Evolutionary conservation across 2,113 vertebrate genomes (phyloP), one percentile per base, ranked within the genome.

Genomic region (Picathartes gymnocephalus): DNA sequence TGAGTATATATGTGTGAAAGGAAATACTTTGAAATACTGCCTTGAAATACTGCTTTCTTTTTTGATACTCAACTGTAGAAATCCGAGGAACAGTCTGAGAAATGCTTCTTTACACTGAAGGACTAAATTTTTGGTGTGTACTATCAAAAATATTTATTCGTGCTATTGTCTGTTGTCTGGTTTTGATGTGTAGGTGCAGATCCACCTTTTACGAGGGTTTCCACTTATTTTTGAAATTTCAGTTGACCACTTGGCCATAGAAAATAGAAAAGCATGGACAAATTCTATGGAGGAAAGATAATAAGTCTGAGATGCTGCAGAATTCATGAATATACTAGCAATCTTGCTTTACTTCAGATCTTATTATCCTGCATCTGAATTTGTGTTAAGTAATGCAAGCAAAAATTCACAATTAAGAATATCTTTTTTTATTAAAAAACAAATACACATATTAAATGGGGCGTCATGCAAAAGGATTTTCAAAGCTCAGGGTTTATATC

Each of bases 161-260:
- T 33, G 27, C 9, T 71, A 18, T 24, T 1, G 1, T 48, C 45
- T 51, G 7, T 40, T 73, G 28, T 33, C 64, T 83, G 22, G 0
- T 84, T 93, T 78, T 68, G 33, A 64, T 71, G 24, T 64, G 24
- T 84, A 53, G 7, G 12, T 53, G 24, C 69, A 70, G 73, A 87
- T 95, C 90, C 93, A 92, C 68, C 94, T 95, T 88, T 97, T 92
- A 65, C 65, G 70, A 95, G 72, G 82, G 48, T 71, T 68, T 93
- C 81, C 86, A 95, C 80, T 92, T 91, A 93, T 82, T 95, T 91
- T 78, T 92, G 57, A 95, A 37, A 92, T 90, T 86, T 77, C 40
- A 77, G 9, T n/a, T 96, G 68, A 80, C 31, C 64, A 35, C 25
- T 91, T 33, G 53, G 14, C 23, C 31, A 42, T 8, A 86, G 19